These are phyloP conservation scores for Maconellicoccus hirsutus DNA, from an alignment of 1,140 invertebrate genomes.

Conservation along the genomic window DNA sequence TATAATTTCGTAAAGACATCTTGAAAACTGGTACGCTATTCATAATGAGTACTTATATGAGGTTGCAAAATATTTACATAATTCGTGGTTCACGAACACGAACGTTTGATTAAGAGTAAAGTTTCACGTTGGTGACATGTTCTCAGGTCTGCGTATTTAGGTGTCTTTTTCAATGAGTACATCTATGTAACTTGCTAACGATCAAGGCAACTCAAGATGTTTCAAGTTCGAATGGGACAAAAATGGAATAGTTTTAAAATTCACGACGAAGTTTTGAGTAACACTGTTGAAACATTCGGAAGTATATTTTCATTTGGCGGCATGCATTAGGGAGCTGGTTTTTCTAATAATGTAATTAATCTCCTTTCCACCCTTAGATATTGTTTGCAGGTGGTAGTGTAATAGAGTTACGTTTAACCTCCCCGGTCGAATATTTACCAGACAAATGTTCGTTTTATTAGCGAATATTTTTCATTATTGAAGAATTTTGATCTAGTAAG, in stretches of 20 bases:
- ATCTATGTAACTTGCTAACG: too few species aligned
- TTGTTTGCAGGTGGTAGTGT: neutral
- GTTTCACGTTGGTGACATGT: neutral
- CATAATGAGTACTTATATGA: neutral
- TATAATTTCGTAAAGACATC: too few species aligned
- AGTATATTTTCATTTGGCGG: slow-evolving; percentile 4
- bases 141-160: neutral
- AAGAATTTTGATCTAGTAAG: neutral
- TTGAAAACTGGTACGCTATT: too few species aligned
- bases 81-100: slow-evolving; percentile 1
- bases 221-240: too few species aligned
- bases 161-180: neutral
- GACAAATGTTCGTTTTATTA: slow-evolving; percentile 10
- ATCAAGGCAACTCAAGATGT: too few species aligned
- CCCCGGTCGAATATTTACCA: neutral
- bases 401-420: neutral
- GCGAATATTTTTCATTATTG: neutral
- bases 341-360: slow-evolving; percentile 6
- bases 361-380: neutral
- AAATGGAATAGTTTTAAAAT: too few species aligned
- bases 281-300: neutral
- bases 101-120: slow-evolving; percentile 5
- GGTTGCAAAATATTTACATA: neutral
- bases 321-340: neutral
- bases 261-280: slow-evolving; percentile 9